Percentiles rank a stretch among this genome's conserved stretches.
Evolutionary conservation across 2,113 vertebrate genomes (phyloP).

Genomic region (Phrynosoma blainvillii): DNA sequence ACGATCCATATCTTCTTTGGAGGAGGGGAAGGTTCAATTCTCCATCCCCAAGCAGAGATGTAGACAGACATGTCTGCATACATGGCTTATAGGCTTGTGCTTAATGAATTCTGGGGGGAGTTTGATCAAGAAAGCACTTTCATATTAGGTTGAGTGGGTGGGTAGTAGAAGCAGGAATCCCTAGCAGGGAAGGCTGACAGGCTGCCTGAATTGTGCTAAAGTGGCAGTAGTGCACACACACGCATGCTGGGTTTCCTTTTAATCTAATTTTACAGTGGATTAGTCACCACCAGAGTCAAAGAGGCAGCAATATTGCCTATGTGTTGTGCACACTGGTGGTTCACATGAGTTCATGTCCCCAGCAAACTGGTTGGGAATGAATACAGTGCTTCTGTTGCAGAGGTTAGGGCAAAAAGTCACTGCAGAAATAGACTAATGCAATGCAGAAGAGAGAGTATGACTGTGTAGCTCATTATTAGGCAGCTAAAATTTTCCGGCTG

Average conservation of each 20-base stretch:
- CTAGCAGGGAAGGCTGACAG: not conserved
- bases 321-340: not conserved
- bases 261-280: slow-evolving; percentile 20
- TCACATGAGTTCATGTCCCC: not conserved
- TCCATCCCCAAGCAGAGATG: not conserved
- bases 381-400: not conserved
- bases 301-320: not conserved
- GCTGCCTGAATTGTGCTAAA: not conserved
- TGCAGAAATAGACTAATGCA: not conserved
- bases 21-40: not conserved
- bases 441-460: not conserved
- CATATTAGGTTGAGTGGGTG: not conserved
- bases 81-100: not conserved
- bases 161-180: not conserved
- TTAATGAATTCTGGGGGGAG: slow-evolving; percentile 7
- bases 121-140: not conserved
- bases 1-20: not conserved
- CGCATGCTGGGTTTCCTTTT: not conserved
- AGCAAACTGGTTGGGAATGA: not conserved
- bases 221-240: not conserved
- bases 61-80: not conserved
- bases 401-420: slow-evolving; percentile 3
- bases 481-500: not conserved
- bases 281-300: slow-evolving; percentile 22
- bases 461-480: not conserved